Conservation (phyloP, 2,113 vertebrate genomes). For the Rattus rattus region DNA sequence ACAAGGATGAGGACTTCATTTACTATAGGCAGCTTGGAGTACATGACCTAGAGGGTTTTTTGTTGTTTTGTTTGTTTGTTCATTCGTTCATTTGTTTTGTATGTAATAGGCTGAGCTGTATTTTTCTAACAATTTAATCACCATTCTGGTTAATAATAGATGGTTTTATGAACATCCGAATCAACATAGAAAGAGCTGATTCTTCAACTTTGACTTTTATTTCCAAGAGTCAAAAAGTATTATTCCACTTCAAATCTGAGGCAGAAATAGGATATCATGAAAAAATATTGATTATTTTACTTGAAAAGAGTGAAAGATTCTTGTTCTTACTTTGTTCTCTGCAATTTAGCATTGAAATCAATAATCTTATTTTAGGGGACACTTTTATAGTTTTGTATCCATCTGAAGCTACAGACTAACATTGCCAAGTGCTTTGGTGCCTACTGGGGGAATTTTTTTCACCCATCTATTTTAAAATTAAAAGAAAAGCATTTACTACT, state of each 20-base stretch:
- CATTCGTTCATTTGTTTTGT: not conserved
- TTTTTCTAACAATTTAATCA: slow-evolving; percentile 45
- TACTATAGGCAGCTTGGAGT: not conserved
- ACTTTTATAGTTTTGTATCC: not conserved
- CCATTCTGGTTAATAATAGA: not conserved
- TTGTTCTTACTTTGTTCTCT: slow-evolving; percentile 8
- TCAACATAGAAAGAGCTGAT: not conserved
- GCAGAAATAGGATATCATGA: slow-evolving; percentile 32
- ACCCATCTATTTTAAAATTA: not conserved
- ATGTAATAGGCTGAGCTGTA: not conserved
- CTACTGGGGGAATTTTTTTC: not conserved
- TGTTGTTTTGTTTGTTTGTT: no score
- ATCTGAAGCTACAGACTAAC: not conserved
- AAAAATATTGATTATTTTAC: slow-evolving; percentile 46
- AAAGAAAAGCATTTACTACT: slow-evolving; percentile 39
- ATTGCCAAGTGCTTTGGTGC: not conserved
- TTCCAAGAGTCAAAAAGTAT: slow-evolving; percentile 51
- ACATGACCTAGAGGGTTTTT: not conserved
- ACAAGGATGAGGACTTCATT: not conserved
- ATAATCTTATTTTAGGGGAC: not conserved
- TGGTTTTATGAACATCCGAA: slow-evolving; percentile 12
- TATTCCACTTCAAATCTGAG: slow-evolving; percentile 27
- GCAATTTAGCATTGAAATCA: not conserved
- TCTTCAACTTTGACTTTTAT: slow-evolving; percentile 54
- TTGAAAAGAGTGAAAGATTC: slow-evolving; percentile 14